Evolutionary conservation across 2,888 invertebrate genomes (phyloP).

Genomic region (Didymodactylos carnosus): DNA sequence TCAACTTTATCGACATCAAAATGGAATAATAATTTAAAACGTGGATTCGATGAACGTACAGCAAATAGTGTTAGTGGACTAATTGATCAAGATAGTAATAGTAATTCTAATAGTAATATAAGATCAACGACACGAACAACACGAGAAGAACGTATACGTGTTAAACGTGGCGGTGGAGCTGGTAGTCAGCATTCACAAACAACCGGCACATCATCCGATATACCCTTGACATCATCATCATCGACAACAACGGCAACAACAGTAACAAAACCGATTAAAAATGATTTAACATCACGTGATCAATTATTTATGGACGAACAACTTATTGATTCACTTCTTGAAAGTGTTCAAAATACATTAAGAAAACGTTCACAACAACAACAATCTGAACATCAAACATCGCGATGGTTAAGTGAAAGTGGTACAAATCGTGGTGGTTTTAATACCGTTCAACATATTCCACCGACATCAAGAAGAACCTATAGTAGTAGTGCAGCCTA

Average conservation of each 20-base stretch:
- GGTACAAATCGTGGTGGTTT: background rate
- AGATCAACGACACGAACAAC: background rate
- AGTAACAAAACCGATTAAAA: background rate
- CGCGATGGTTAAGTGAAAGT: background rate
- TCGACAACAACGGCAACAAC: background rate
- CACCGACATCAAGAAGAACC: background rate
- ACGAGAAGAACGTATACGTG: background rate
- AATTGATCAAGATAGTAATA: background rate
- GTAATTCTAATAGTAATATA: background rate
- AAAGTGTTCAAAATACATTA: background rate
- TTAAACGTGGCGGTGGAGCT: background rate
- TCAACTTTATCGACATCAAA: no score
- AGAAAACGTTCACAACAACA: background rate
- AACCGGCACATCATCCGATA: background rate
- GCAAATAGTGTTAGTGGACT: background rate
- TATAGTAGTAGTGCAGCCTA: background rate
- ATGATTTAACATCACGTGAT: background rate
- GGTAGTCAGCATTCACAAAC: background rate
- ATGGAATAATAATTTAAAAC: background rate
- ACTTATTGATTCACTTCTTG: background rate
- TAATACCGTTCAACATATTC: no score
- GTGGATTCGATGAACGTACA: background rate
- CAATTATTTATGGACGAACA: background rate
- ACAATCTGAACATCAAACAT: background rate
- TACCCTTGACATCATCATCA: background rate